These are phyloP conservation scores for Dynastes grantii DNA, from an alignment of 2,888 invertebrate species.

Conservation along the genomic window DNA sequence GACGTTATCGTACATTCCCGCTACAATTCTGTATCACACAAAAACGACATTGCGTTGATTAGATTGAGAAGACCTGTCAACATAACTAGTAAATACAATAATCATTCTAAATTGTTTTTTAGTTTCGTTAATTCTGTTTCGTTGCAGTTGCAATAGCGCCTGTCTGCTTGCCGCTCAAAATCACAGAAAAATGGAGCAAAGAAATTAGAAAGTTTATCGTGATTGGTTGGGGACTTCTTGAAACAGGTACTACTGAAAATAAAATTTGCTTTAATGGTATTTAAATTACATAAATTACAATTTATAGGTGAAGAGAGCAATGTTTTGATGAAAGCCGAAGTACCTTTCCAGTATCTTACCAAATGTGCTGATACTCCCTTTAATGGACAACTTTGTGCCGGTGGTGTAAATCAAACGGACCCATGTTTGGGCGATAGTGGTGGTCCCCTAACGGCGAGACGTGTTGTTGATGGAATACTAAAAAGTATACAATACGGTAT, in stretches of 20 bases:
- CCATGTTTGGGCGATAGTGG: slow-evolving; percentile 73
- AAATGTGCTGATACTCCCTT: neutral
- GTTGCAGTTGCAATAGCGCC: neutral
- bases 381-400: slow-evolving; percentile 67
- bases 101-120: no score
- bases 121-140: no score
- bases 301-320: neutral
- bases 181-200: neutral
- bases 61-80: slow-evolving; percentile 61
- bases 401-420: slow-evolving; percentile 76
- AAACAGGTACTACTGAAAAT: neutral
- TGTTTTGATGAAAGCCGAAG: neutral
- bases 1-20: slow-evolving; percentile 61
- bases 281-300: neutral
- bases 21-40: slow-evolving; percentile 60
- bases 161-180: neutral
- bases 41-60: slow-evolving; percentile 69
- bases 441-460: slow-evolving; percentile 80
- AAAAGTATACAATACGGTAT: slow-evolving; percentile 67
- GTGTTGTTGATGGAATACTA: slow-evolving; percentile 59
- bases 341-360: neutral
- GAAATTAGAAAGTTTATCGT: neutral
- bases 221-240: neutral
- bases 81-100: slow-evolving; percentile 57
- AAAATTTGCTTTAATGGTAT: neutral